A percentile compares a stretch with the other conserved stretches of the same genome.
These are phyloP conservation scores for Augochlora pura DNA, from an alignment of 1,140 invertebrate genomes.

Conservation along the genomic window DNA sequence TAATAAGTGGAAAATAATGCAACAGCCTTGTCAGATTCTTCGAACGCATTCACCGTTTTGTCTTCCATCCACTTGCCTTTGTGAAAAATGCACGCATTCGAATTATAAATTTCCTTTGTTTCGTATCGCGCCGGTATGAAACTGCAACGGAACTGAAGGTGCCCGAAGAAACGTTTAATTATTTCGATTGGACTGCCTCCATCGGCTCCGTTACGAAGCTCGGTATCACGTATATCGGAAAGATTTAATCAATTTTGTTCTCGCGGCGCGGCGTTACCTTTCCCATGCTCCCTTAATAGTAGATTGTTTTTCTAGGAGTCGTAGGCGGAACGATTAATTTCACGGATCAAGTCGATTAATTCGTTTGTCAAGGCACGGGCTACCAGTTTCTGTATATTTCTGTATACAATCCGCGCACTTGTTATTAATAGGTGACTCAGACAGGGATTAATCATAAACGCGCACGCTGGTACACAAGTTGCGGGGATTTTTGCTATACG, in stretches of 20 bases:
- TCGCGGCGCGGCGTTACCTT: constrained; percentile 7
- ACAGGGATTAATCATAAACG: constrained; percentile 31
- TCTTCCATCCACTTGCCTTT: no score
- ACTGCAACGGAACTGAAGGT: no score
- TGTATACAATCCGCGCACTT: constrained; percentile 22
- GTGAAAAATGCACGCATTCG: no score
- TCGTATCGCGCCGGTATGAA: no score
- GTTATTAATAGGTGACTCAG: constrained; percentile 25
- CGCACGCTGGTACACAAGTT: not conserved
- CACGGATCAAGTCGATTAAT: constrained; percentile 37
- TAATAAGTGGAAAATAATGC: no score
- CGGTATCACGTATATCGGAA: not conserved
- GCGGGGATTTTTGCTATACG: constrained; percentile 17
- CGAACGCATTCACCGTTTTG: no score
- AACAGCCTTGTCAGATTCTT: no score
- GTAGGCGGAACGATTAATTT: constrained; percentile 28
- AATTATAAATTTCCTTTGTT: no score
- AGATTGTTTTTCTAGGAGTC: not conserved
- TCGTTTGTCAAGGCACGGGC: constrained; percentile 34
- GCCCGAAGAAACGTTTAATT: no score
- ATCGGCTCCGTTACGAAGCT: not conserved
- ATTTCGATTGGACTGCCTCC: not conserved
- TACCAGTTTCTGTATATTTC: constrained; percentile 42
- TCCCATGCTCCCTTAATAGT: constrained; percentile 37
- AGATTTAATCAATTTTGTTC: constrained; percentile 18